Base-by-base conservation (phyloP, 2,888 invertebrate species). In the Holacanthella duospinosa region DNA sequence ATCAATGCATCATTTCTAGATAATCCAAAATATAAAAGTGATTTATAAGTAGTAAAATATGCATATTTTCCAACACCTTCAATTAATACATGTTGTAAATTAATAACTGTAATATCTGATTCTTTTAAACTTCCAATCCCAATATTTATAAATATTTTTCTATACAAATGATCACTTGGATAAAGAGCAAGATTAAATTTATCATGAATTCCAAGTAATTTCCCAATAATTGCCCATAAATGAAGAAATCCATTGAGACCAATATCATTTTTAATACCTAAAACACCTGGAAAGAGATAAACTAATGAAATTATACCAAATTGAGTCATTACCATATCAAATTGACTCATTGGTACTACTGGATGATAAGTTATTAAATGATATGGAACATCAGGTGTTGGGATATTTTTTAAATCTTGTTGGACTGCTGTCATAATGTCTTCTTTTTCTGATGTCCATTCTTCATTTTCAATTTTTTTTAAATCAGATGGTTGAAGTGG, bases 71-170 rank as follows among this genome's bases (percentile, higher is more conserved):
- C 44, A 1, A 68, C 61, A 1, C 68, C 70, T 2, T 59, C 54
- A 60, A 67, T 61, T 21, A 70, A 58, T 12, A 62, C 61, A 25
- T 61, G 53, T 62, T 68, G 70, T 6, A 70, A 57, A 19, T 62
- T 59, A 2, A 70, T 43, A 21, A 68, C 68, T 19, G 63, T 66
- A 29, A 62, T 61, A 55, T 70, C 70, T 48, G 65, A 60, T 1
- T 59, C 62, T 56, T 70, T 67, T n/a, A 70, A 48, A 55, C 70
- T 70, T 25, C 59, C 66, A 6, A 70, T 28, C 9, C 64, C 66
- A 26, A 70, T 53, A 29, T 67, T 65, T 0, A 26, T 36, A 53
- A 64, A 67, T 9, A 70, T n/a, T 48, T 62, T 68, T 3, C 61
- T 53, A 25, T 55, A 67, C 48, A 70, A 25, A 2, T 55, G 26